Percentiles rank a stretch among this genome's conserved stretches.
Evolutionary conservation across 2,113 vertebrate genomes (phyloP).

Genomic region (Poeciliopsis turrubarensis): DNA sequence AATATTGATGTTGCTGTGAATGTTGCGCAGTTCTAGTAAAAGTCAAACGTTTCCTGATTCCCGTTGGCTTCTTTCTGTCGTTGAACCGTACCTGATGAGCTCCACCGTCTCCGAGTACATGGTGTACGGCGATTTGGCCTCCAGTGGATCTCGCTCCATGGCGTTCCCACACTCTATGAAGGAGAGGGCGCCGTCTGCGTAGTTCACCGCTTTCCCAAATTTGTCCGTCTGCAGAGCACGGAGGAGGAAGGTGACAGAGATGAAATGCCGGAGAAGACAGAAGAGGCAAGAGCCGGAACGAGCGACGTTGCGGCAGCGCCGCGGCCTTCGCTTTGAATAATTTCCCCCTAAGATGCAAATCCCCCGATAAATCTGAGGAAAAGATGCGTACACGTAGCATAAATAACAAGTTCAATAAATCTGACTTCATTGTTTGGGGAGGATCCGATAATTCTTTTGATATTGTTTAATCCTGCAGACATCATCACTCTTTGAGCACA

Average conservation of each 20-base stretch:
- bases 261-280: neutral
- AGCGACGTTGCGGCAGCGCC: neutral
- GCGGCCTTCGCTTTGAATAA: constrained; percentile 47
- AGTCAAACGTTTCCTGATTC: no score
- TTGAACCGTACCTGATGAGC: constrained; percentile 88
- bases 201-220: constrained; percentile 98
- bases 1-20: no score
- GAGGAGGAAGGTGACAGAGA: neutral
- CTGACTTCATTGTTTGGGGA: constrained; percentile 51
- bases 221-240: constrained; percentile 87
- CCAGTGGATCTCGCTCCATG: constrained; percentile 96
- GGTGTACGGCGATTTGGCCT: constrained; percentile 97
- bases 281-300: neutral
- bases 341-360: constrained; percentile 57
- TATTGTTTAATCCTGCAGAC: constrained; percentile 63
- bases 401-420: constrained; percentile 68
- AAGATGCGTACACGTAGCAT: constrained; percentile 51
- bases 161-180: constrained; percentile 98
- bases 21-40: no score
- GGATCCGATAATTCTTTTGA: constrained; percentile 61
- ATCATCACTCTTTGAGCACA: constrained; percentile 64
- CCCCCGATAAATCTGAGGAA: constrained; percentile 54
- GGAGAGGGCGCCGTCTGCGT: constrained; percentile 94
- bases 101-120: constrained; percentile 99
- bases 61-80: neutral